Evolutionary conservation across 2,113 vertebrate species (phyloP).

Genomic region (Geococcyx californianus): DNA sequence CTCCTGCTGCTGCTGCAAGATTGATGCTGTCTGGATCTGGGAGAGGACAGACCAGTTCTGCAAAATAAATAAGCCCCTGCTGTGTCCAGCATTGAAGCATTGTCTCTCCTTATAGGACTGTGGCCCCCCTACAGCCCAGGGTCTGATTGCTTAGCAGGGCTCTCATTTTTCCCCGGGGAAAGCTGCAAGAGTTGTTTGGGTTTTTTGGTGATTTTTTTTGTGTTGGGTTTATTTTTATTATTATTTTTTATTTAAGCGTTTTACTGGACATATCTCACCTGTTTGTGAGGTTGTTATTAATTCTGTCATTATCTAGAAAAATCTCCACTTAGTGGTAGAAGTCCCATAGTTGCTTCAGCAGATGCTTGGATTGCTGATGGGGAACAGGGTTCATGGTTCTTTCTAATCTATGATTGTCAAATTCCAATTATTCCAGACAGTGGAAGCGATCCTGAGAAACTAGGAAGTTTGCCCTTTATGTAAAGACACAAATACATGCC

Average conservation of each 20-base stretch:
- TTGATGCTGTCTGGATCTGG: background rate
- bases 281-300: background rate
- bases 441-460: background rate
- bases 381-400: background rate
- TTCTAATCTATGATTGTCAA: background rate
- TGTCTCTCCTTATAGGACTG: background rate
- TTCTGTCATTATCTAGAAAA: background rate
- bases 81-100: background rate
- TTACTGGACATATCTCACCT: background rate
- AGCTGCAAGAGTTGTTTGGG: background rate
- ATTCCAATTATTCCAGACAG: background rate
- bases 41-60: background rate
- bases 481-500: background rate
- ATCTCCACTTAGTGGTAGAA: background rate
- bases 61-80: background rate
- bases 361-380: background rate
- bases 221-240: background rate
- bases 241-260: background rate
- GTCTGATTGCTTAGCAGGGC: background rate
- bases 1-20: background rate
- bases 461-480: background rate
- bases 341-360: background rate
- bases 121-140: background rate
- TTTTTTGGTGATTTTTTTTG: too few relatives aligned
- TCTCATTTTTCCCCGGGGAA: background rate